These are phyloP conservation scores for Chrysogorgia sp. DNA, from an alignment of 92 coral and sea anemone genomes.

Conservation along the genomic window DNA sequence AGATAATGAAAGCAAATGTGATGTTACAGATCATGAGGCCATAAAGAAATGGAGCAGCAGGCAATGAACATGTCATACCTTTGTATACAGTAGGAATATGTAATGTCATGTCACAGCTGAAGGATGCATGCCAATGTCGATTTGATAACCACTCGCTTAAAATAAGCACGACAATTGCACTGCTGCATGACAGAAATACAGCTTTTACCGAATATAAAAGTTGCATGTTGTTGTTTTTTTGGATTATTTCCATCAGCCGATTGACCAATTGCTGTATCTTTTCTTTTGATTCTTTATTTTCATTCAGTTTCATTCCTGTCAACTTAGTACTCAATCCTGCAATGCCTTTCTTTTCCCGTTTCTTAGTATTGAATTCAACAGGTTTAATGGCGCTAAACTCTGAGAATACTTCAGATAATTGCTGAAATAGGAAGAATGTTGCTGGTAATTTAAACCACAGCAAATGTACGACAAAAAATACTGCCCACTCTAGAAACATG, in stretches of 20 bases:
- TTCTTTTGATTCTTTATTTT: conserved; percentile 26
- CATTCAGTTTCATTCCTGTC: conserved; percentile 16
- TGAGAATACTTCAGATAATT: conserved; percentile 39
- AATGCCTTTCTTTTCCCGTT: conserved; percentile 16
- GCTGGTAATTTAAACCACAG: conserved; percentile 43
- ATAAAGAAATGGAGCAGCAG: conserved; percentile 42
- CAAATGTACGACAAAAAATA: conserved; percentile 13
- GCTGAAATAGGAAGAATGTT: conserved; percentile 35
- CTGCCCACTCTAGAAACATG: conserved; percentile 39
- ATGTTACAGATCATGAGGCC: conserved; percentile 37
- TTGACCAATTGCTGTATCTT: conserved; percentile 18
- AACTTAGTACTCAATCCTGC: conserved; percentile 29
- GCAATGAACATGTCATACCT: conserved; percentile 33
- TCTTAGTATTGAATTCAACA: conserved; percentile 32
- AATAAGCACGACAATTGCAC: conserved; percentile 28
- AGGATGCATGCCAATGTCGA: conserved; percentile 42
- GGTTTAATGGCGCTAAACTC: conserved; percentile 34
- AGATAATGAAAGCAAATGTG: conserved; percentile 30
- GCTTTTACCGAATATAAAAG: conserved; percentile 22
- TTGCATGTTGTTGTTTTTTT: conserved; percentile 12
- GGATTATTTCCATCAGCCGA: conserved; percentile 25
- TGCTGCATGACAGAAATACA: neutral
- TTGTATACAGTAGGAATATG: conserved; percentile 26
- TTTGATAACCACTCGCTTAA: conserved; percentile 9
- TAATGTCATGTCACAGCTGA: conserved; percentile 15